These are phyloP conservation scores for Anthoptus insignis DNA, from an alignment of 2,888 invertebrate species.

Conservation along the genomic window DNA sequence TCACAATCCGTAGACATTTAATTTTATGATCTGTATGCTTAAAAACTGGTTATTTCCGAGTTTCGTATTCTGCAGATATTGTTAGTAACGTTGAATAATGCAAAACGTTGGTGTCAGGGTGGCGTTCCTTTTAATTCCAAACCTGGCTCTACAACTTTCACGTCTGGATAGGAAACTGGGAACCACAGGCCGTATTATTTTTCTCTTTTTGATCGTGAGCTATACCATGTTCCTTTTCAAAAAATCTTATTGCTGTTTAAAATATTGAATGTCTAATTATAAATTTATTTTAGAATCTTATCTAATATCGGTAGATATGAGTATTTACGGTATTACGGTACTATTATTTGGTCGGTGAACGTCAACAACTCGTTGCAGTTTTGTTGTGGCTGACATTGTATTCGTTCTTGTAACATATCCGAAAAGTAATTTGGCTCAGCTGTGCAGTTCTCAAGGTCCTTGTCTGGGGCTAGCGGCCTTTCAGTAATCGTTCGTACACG, in stretches of 20 bases:
- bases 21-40: neutral
- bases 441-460: conserved; percentile 66
- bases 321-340: no score
- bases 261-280: no score
- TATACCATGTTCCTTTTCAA: no score
- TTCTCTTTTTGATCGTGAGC: no score
- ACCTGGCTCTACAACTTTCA: neutral
- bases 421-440: conserved; percentile 57
- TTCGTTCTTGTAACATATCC: conserved; percentile 21
- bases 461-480: conserved; percentile 55
- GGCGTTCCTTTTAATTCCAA: neutral
- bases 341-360: neutral
- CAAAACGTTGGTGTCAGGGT: no score
- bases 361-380: neutral
- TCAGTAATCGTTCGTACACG: conserved; percentile 37
- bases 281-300: no score
- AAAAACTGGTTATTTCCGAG: neutral
- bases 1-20: no score
- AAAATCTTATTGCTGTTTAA: no score
- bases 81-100: no score
- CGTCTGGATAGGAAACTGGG: neutral
- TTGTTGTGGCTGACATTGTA: conserved; percentile 5
- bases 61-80: no score
- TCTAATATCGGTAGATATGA: neutral
- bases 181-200: neutral